Evolutionary conservation across 2,888 invertebrate species (phyloP), one percentile per base, ranked within the genome.

Genomic region (Tetranychus piercei): DNA sequence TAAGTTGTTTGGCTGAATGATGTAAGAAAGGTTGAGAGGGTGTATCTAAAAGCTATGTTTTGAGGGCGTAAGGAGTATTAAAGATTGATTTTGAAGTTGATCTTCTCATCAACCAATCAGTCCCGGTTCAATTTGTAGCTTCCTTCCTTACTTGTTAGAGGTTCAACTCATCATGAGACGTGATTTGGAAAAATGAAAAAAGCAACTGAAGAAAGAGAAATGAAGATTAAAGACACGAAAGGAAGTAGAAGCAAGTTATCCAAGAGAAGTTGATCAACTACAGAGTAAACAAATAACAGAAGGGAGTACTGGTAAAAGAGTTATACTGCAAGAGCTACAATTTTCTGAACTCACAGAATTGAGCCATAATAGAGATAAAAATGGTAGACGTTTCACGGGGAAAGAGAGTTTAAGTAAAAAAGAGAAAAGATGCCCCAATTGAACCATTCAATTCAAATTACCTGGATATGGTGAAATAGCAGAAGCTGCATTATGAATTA

Each of bases 381-480:
- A 34, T 34, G 34, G 34, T 34, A 34, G 34, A 34, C 34, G 55
- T 69, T 69, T 69, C 23, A 69, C n/a, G 34, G 9, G 34, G 6
- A 69, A 69, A 22, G 22, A 69, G 34, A 34, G 22, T 22, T 69
- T 1, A 23, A 11, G 22, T 7, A 11, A 69, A n/a, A 23, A 22
- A 69, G 34, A 69, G 15, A 20, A 9, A 69, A 22, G 34, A 69
- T 69, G 6, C 7, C 6, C 11, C 23, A 22, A 67, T 22, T 69
- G 34, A 23, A 23, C 69, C 15, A 22, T n/a, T 43, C 15, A 45
- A 20, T 43, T 71, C n/a, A 34, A 71, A 74, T 65, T 74, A 71
- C 74, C 72, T 20, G 23, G 18, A 73, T 45, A 15, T 67, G 67
- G 9, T 69, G 73, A 70, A 8, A 18, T 55, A 55, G 55, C 7